Base-by-base conservation (phyloP, 2,113 vertebrate species). In the Aegypius monachus region DNA sequence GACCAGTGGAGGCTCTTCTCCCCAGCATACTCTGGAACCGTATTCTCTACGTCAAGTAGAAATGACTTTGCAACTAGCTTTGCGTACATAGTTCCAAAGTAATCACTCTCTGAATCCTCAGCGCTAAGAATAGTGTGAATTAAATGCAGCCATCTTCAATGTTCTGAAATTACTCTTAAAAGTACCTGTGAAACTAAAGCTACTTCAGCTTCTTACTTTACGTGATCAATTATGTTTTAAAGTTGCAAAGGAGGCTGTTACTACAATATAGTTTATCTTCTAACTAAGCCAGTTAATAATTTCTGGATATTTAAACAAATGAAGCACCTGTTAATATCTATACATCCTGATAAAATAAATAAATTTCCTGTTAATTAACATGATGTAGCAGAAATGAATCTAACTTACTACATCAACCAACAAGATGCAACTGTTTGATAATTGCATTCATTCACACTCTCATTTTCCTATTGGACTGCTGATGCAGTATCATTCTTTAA, bases 331-430 rank as follows among this genome's bases (percentile, higher is more conserved):
- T 83, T 79, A 96, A 90, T 81, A 82, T 43, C 92, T 67, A 67
- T 45, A 86, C 70, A 86, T 71, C 34, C 78, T 56, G 65, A 78
- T 61, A 91, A 83, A 95, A 80, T 65, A 88, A 58, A 77, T 36
- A 45, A 15, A 42, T 80, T 81, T 82, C 91, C 88, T 95, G 75
- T 94, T 88, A 86, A 92, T 90, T 95, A 97, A 75, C 81, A 58
- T 65, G 78, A 91, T 88, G 88, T 94, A 79, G 45, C 65, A 78
- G 75, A 88, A 92, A 79, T 93, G 4, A 93, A 87, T 81, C 52
- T 52, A 89, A 87, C 58, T 90, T 19, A 27, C 78, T 73, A 2
- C 65, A 68, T 74, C 92, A 92, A 20, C 52, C 22, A 32, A 40
- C 9, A 58, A 32, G 91, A 95, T 18, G 25, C 56, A 68, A 43